These are phyloP conservation scores for Spheniscus humboldti DNA, from an alignment of 2,797 vertebrate genomes.

Conservation along the genomic window DNA sequence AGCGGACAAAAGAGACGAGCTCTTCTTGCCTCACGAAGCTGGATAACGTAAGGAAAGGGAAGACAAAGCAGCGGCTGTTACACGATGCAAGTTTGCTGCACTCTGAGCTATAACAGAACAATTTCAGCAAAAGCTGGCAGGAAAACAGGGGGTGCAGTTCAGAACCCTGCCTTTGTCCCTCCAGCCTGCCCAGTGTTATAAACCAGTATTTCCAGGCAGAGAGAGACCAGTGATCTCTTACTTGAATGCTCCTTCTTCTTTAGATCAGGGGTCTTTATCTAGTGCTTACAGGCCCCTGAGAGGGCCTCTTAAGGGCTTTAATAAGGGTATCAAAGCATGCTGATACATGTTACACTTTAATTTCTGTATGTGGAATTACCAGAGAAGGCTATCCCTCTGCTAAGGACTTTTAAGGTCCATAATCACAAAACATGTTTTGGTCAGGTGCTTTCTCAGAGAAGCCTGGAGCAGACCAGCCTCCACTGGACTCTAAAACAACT, in stretches of 20 bases:
- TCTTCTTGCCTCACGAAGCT: not conserved
- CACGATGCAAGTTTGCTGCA: not conserved
- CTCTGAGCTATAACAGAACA: rapidly evolving
- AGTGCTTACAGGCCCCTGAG: not conserved
- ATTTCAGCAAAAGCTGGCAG: not conserved
- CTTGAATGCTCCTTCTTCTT: not conserved
- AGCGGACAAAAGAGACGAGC: not conserved
- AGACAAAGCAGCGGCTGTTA: not conserved
- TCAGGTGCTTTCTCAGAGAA: not conserved
- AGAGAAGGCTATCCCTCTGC: not conserved
- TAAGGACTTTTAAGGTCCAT: not conserved
- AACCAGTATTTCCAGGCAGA: not conserved
- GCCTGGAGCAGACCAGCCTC: not conserved
- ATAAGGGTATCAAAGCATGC: not conserved
- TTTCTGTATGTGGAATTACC: not conserved
- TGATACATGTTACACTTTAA: not conserved
- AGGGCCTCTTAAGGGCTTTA: not conserved
- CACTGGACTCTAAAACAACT: not conserved
- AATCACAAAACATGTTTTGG: not conserved
- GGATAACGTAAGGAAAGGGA: not conserved
- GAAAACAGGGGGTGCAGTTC: not conserved
- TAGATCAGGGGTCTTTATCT: not conserved
- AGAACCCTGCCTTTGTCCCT: not conserved
- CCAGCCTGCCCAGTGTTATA: not conserved
- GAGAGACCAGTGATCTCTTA: not conserved